Base-by-base conservation (phyloP, 2,113 vertebrate genomes). In the Phalacrocorax aristotelis region DNA sequence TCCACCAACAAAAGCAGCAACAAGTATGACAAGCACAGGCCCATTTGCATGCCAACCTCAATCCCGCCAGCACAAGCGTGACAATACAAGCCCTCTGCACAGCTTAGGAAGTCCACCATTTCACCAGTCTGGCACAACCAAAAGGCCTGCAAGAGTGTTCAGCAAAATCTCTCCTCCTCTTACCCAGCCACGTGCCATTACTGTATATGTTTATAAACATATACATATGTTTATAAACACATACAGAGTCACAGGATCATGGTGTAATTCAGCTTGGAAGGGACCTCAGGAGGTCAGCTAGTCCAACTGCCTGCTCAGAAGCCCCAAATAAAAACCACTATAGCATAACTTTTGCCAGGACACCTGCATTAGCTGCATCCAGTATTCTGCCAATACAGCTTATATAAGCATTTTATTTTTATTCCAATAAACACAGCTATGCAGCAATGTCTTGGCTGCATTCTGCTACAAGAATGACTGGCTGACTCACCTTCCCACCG, bases 11-110 rank as follows among this genome's bases (percentile, higher is more conserved):
- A 87, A 93, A 75, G 66, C 83, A 69, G 74, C 70, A 92, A 7
- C 54, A 66, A 84, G 40, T 21, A 66, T 1, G 11, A 86, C 91
- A 96, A 89, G 93, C 81, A 75, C 46, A 83, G 93, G 58, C 95
- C 83, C 42, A 95, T 69, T 32, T 30, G 1, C 77, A 60, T 44
- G 83, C 81, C 96, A 96, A 8, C 93, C 84, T 38, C 72, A 68
- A 26, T 8, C 72, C 64, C 2, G 1, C 36, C 64, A 62, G 83
- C 46, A 30, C 0, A 0, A 80, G 77, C 27, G 0, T 78, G 89
- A 89, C 60, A 66, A 70, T 3, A 91, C 81, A 84, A 79, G 87
- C 78, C 71, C 51, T 93, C 57, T 30, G 48, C 70, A 17, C 1
- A 4, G 9, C 44, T 82, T 26, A 15, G 11, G 3, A 82, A 78